These are phyloP conservation scores for Ochotona princeps DNA, from an alignment of 2,113 vertebrate genomes.

Conservation along the genomic window DNA sequence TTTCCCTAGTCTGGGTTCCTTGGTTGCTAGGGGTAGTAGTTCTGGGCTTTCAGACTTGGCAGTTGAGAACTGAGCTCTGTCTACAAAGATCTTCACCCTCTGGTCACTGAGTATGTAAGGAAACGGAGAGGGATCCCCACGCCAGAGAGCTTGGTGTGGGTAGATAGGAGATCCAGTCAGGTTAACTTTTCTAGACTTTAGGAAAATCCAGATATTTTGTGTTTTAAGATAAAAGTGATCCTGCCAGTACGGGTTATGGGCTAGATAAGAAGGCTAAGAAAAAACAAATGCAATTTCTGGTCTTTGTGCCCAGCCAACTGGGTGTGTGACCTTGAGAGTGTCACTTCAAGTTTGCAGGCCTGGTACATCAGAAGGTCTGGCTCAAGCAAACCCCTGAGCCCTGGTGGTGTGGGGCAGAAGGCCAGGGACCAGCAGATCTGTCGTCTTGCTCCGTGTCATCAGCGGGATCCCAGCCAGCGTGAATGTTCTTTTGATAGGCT, in stretches of 20 bases:
- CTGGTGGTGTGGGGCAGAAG: background rate
- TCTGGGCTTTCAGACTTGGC: background rate
- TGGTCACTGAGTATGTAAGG: background rate
- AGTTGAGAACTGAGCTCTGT: background rate
- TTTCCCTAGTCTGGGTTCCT: background rate
- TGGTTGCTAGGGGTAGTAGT: background rate
- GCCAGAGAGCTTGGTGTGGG: background rate
- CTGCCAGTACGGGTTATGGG: background rate
- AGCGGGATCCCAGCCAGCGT: background rate
- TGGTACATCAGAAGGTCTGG: background rate
- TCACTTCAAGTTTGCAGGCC: background rate
- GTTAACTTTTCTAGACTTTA: background rate
- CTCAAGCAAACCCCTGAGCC: background rate
- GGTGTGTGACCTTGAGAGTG: background rate
- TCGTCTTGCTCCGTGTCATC: background rate
- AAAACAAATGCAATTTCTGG: background rate
- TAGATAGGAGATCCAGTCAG: background rate
- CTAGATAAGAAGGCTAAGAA: constrained; percentile 3
- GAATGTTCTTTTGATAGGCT: background rate
- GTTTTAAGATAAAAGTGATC: constrained; percentile 33
- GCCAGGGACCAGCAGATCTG: background rate
- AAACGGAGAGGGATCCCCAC: background rate
- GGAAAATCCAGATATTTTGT: background rate
- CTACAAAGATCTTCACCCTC: background rate
- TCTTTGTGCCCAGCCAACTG: background rate